Conservation (phyloP, 2,113 vertebrate species). For the Cyprinodon variegatus region DNA sequence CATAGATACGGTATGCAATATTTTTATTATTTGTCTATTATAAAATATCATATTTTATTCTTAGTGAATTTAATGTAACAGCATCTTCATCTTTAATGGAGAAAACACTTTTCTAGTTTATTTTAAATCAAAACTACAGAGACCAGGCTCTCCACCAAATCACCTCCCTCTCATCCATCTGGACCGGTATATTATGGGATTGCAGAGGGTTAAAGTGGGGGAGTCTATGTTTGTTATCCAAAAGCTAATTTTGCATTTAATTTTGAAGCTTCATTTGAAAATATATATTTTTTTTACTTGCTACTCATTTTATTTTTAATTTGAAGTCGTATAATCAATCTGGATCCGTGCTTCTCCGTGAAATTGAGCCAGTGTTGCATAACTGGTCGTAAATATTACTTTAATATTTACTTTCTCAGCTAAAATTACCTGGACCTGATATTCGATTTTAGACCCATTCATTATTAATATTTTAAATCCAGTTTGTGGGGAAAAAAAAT, state of each 20-base stretch:
- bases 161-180: not conserved
- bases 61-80: not conserved
- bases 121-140: too few species aligned
- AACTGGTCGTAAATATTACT: not conserved
- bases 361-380: not conserved
- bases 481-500: not conserved
- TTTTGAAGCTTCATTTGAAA: not conserved
- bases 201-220: not conserved
- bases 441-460: not conserved
- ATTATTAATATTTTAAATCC: too few species aligned
- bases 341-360: not conserved
- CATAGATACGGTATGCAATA: too few species aligned
- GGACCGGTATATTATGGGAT: not conserved
- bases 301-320: not conserved
- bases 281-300: not conserved
- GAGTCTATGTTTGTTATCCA: not conserved
- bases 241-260: not conserved
- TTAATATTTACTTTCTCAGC: constrained; percentile 11
- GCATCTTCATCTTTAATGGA: not conserved
- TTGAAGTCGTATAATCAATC: not conserved
- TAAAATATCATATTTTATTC: not conserved
- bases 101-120: not conserved
- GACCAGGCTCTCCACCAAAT: not conserved
- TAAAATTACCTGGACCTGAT: constrained; percentile 11
- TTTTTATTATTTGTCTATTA: not conserved